These are phyloP conservation scores for Meiosimyza platycephala DNA, from an alignment of 2,888 invertebrate genomes.

Conservation along the genomic window DNA sequence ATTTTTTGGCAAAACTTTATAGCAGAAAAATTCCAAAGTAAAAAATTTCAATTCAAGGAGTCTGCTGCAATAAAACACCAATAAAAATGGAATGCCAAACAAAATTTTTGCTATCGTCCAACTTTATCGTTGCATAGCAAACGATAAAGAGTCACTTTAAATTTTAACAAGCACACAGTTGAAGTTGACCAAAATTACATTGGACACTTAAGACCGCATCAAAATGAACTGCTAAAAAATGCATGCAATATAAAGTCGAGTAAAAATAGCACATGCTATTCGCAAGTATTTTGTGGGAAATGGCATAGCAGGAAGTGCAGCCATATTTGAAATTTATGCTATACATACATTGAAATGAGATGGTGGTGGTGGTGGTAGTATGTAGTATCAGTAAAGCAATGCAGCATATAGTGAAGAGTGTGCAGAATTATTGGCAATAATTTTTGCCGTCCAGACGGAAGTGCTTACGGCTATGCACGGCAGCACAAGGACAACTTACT, in stretches of 20 bases:
- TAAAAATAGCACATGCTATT: not conserved
- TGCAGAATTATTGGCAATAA: conserved; percentile 12
- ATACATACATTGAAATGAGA: conserved; percentile 35
- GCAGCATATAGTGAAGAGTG: too few relatives aligned
- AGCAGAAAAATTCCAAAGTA: too few relatives aligned
- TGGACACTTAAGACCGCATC: not conserved
- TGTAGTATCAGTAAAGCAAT: too few relatives aligned
- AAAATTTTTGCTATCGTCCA: too few relatives aligned
- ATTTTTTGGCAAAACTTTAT: too few relatives aligned
- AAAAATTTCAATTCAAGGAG: too few relatives aligned
- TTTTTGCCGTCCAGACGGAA: conserved; percentile 19
- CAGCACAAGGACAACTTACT: conserved; percentile 2
- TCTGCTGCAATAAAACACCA: too few relatives aligned
- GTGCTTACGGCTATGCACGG: conserved; percentile 11
- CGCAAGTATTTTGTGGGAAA: not conserved
- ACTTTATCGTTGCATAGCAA: conserved; percentile 23
- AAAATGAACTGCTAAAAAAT: not conserved
- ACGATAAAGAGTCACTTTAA: not conserved
- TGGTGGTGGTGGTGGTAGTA: too few relatives aligned
- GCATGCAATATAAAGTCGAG: not conserved
- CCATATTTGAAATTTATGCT: conserved; percentile 42
- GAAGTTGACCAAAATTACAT: not conserved
- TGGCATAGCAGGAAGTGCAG: not conserved
- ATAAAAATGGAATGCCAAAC: too few relatives aligned
- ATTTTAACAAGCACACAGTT: not conserved